A percentile compares a stretch with the other conserved stretches of the same genome.
phyloP scores from a whole-genome alignment of 2,888 invertebrate species.

The Balanococcus diminutus region DNA sequence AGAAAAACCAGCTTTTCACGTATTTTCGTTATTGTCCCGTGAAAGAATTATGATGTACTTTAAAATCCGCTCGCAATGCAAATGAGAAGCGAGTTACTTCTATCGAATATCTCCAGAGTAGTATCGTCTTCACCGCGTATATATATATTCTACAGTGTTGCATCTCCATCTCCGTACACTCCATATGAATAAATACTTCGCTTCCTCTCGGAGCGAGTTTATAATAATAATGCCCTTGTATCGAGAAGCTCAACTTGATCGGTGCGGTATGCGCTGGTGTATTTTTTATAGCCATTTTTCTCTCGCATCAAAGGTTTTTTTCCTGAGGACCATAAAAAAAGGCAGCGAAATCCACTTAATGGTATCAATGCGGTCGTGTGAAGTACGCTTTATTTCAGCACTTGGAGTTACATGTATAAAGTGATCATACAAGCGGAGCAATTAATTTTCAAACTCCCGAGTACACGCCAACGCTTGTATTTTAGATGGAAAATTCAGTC shows the following conservation, averaged over 20 bases:
- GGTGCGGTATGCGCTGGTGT: neutral
- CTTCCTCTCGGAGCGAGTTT: no score
- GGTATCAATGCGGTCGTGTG: neutral
- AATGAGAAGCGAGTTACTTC: neutral
- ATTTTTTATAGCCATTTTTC: neutral
- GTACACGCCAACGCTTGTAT: neutral
- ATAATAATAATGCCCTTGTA: neutral
- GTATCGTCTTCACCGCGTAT: neutral
- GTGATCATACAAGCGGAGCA: neutral
- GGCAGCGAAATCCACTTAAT: neutral
- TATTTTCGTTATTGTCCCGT: neutral
- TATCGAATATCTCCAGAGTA: neutral
- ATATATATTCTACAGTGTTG: neutral
- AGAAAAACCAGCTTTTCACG: neutral
- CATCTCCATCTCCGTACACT: neutral
- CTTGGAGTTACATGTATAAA: neutral
- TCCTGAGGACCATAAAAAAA: neutral
- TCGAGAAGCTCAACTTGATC: neutral
- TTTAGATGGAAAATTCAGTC: neutral
- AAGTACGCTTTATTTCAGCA: neutral
- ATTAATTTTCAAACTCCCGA: constrained; percentile 6
- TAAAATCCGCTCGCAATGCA: neutral
- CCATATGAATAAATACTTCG: neutral
- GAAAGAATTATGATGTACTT: neutral
- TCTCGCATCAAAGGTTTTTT: constrained; percentile 5